phyloP scores from a whole-genome alignment of 1,140 invertebrate species.

The Drosophila pachea region DNA sequence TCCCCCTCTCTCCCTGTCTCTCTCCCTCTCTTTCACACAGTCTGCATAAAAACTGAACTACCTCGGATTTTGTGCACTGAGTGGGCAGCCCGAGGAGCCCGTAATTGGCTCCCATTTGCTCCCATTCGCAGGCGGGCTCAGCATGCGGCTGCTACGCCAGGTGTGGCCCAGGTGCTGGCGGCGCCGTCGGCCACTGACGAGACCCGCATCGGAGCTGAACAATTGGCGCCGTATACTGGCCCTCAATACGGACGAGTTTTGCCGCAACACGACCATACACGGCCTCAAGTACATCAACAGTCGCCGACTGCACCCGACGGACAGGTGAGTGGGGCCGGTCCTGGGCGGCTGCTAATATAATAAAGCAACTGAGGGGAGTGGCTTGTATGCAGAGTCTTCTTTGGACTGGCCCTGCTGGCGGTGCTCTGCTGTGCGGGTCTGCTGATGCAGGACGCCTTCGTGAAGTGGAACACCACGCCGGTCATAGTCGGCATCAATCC shows the following conservation, averaged over 20 bases:
- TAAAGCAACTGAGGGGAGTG: neutral
- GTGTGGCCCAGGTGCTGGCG: conserved; percentile 7
- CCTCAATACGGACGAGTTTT: conserved; percentile 69
- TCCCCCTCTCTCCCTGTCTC: too few relatives aligned
- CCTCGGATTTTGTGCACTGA: too few relatives aligned
- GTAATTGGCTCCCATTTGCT: neutral
- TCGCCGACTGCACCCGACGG: conserved; percentile 39
- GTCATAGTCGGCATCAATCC: conserved; percentile 71
- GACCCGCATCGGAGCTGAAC: conserved; percentile 29
- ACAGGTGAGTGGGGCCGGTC: conserved; percentile 48
- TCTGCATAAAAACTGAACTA: too few relatives aligned
- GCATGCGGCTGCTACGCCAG: conserved; percentile 24
- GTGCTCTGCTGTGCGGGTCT: conserved; percentile 53
- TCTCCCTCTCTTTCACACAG: too few relatives aligned
- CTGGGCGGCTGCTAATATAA: too few relatives aligned
- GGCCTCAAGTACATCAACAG: conserved; percentile 70
- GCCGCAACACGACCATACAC: conserved; percentile 68
- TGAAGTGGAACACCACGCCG: conserved; percentile 68
- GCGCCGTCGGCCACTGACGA: neutral
- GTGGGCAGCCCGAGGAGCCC: neutral
- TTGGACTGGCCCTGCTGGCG: conserved; percentile 56
- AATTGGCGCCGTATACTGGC: conserved; percentile 48
- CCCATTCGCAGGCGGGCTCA: neutral
- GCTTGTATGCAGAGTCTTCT: conserved; percentile 51
- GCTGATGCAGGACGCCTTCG: conserved; percentile 65